phyloP scores from a whole-genome alignment of 2,888 invertebrate genomes.

The Macropis europaea region DNA sequence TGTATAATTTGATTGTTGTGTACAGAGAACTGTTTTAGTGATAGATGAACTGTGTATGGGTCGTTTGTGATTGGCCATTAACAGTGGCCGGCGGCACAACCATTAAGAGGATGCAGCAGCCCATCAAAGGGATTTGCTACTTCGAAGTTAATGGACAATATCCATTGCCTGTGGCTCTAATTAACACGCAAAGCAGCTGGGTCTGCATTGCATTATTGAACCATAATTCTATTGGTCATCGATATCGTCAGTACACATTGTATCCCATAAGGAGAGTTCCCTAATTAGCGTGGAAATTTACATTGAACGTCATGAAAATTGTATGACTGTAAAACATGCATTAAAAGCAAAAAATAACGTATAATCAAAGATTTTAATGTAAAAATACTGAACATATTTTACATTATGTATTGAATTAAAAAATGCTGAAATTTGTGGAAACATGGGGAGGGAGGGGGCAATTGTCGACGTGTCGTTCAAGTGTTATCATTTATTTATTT shows the following conservation, averaged over 20 bases:
- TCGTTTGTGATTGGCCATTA: constrained; percentile 35
- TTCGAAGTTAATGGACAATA: constrained; percentile 10
- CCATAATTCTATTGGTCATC: neutral
- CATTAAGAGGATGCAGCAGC: constrained; percentile 44
- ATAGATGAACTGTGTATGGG: neutral
- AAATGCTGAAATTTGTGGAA: too few relatives aligned
- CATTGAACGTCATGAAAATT: too few relatives aligned
- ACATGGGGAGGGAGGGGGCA: too few relatives aligned
- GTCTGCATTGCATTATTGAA: constrained; percentile 20
- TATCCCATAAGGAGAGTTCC: too few relatives aligned
- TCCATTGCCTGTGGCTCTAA: constrained; percentile 6
- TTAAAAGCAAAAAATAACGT: too few relatives aligned
- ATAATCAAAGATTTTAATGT: too few relatives aligned
- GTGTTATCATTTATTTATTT: constrained; percentile 76
- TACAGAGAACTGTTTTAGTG: too few relatives aligned
- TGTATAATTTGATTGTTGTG: too few relatives aligned
- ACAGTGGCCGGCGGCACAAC: constrained; percentile 6
- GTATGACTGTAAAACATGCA: too few relatives aligned
- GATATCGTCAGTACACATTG: neutral
- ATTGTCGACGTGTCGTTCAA: neutral
- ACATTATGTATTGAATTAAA: too few relatives aligned
- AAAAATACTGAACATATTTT: too few relatives aligned
- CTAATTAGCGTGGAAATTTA: too few relatives aligned
- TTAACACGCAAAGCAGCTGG: constrained; percentile 4
- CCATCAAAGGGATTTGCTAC: constrained; percentile 45